Conservation (phyloP, 2,797 vertebrate species). For the Pantherophis alleghaniensis region DNA sequence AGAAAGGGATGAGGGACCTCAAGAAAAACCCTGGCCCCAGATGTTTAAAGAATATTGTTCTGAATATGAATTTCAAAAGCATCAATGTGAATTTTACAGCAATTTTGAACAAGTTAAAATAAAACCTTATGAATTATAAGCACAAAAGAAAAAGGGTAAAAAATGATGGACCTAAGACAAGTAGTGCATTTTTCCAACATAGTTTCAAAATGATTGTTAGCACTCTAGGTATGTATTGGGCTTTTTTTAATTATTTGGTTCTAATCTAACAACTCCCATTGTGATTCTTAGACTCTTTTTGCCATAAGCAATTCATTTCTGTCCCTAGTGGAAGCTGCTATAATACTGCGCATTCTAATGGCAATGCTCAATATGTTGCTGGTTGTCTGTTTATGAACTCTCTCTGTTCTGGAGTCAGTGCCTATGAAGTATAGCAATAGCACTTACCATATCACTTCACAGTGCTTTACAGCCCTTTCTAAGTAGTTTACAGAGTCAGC, state of each 20-base stretch:
- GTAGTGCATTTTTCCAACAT: neutral
- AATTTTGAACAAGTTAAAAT: neutral
- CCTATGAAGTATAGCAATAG: neutral
- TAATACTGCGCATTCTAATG: neutral
- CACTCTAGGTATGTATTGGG: neutral
- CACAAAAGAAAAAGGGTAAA: neutral
- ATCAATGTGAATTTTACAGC: neutral
- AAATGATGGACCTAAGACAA: neutral
- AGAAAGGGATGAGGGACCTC: neutral
- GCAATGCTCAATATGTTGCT: neutral
- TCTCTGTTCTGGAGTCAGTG: slow-evolving; percentile 42
- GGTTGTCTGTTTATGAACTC: neutral
- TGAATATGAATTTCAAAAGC: neutral
- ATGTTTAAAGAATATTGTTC: neutral
- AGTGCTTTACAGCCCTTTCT: too few relatives aligned
- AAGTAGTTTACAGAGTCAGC: too few relatives aligned
- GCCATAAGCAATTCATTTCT: neutral
- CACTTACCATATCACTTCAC: too few relatives aligned
- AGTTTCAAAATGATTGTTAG: neutral
- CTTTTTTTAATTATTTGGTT: neutral
- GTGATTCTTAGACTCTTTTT: neutral
- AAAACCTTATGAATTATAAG: neutral
- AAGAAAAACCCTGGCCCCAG: neutral
- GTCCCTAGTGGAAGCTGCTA: neutral
- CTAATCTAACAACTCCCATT: neutral